Evolutionary conservation across 2,888 invertebrate genomes (phyloP), one percentile per base, ranked within the genome.

Genomic region (Scelioninae gen. 1): DNA sequence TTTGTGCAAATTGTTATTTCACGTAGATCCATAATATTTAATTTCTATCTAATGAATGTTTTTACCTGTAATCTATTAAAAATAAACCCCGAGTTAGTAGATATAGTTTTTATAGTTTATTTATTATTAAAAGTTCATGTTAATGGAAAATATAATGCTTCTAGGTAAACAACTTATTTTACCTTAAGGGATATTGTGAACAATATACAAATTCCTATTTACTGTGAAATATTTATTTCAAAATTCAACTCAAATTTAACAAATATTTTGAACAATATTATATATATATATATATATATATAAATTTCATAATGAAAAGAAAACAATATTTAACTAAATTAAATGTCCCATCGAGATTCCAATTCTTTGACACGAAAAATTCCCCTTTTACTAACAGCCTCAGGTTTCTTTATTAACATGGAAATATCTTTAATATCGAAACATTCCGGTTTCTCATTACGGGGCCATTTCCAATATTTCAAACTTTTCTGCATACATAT

Each of bases 361-460:
- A 38, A 29, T 16, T 58, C 38, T 58, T 38, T 38, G 15, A 58
- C 38, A 9, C 58, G 38, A 38, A 40, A 58, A n/a, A 11, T 7
- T 2, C 38, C 58, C 13, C 38, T 23, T 58, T 58, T 58, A 15
- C 38, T 58, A 0, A 58, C 38, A 23, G 58, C 16, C 0, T 5
- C 10, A 38, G 58, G 38, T 16, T 58, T 13, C 9, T 16, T 13
- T 29, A 23, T 23, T 23, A 23, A 23, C 23, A 23, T 23, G 23
- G 23, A 23, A 45, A 45, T 45, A 45, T 45, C 45, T 45, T 45
- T 6, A 45, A 45, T 6, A 6, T n/a, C 6, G n/a, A 13, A 45
- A 13, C 6, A 6, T n/a, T 45, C 45, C 6, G n/a, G 11, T 45
- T 45, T 45, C n/a, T 45, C 45, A n/a, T 13, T n/a, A 6, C 6